Base-by-base conservation (phyloP, 2,797 vertebrate genomes). In the Clarias fuscus region DNA sequence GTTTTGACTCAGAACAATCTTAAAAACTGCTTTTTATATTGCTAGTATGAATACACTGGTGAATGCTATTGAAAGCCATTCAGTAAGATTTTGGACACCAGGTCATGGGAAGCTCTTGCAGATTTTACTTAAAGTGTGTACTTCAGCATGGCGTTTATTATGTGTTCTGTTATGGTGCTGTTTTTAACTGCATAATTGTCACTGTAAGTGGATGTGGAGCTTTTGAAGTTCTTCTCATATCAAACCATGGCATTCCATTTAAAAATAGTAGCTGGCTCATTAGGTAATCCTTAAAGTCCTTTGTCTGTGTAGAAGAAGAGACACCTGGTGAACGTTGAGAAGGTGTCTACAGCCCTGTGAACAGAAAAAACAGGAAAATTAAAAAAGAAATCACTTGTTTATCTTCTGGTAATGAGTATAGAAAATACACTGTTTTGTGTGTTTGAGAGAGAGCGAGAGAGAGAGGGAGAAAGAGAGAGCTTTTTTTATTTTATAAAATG, bases 331-430 rank as follows among this genome's bases (percentile, higher is more conserved):
- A 93, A 94, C 91, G 90, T 89, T 91, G 89, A 89, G 53, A 59
- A 78, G 93, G 84, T 93, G 93, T 93, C 92, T 90, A 91, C 90
- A 93, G 90, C 90, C 91, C 86, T 88, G 89, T 91, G 92, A 93
- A 93, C 92, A 91, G 68, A 90, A 87, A 92, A 90, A 89, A 91
- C 88, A 89, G 0, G 86, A 77, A 90, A 88, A 91, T 90, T 11
- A 48, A 48, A 48, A 48, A 88, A 88, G 72, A 89, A 85, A 90
- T 89, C 79, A 86, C 93, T 93, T 95, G 94, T 95, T 96, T 95
- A 94, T 94, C 92, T 92, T 92, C 89, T 93, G 87, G 91, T 95
- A 96, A 96, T 95, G 94, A 95, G 95, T 91, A 90, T 92, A 84
- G 93, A 92, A 95, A 93, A 92, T 90, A 91, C 67, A 90, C 89